Evolutionary conservation across 2,797 vertebrate genomes (phyloP).

Genomic region (Zalophus californianus): DNA sequence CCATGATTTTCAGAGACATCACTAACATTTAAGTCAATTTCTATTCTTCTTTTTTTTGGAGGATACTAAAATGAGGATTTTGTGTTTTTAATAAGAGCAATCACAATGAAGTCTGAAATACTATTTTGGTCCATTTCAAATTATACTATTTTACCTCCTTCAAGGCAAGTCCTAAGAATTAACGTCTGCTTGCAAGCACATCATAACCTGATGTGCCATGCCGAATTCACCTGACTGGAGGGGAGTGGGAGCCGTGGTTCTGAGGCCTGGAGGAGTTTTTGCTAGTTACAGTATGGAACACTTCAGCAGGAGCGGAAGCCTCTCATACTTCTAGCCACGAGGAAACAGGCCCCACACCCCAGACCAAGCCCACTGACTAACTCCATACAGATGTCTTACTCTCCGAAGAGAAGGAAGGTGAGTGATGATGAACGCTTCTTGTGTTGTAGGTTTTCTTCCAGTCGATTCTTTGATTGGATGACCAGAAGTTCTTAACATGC

Average conservation of each 20-base stretch:
- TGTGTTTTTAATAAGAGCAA: slow-evolving; percentile 43
- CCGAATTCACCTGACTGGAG: not conserved
- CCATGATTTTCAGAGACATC: slow-evolving; percentile 22
- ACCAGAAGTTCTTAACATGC: not conserved
- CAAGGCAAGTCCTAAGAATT: not conserved
- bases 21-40: slow-evolving; percentile 52
- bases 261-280: slow-evolving; percentile 1
- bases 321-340: not conserved
- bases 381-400: not conserved
- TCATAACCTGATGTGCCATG: not conserved
- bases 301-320: slow-evolving; percentile 34
- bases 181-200: not conserved
- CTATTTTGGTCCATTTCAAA: slow-evolving; percentile 23
- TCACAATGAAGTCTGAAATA: slow-evolving; percentile 16
- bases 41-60: slow-evolving; percentile 15
- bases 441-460: slow-evolving; percentile 3
- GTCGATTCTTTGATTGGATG: not conserved
- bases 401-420: slow-evolving; percentile 32
- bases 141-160: not conserved
- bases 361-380: not conserved
- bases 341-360: not conserved
- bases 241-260: not conserved
- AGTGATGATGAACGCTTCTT: not conserved
- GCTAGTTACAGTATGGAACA: not conserved
- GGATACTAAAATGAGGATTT: slow-evolving; percentile 27